A percentile compares a stretch with the other conserved stretches of the same genome.
phyloP scores from a whole-genome alignment of 1,140 invertebrate species.

The Pseudomyrmex flavicornis region DNA sequence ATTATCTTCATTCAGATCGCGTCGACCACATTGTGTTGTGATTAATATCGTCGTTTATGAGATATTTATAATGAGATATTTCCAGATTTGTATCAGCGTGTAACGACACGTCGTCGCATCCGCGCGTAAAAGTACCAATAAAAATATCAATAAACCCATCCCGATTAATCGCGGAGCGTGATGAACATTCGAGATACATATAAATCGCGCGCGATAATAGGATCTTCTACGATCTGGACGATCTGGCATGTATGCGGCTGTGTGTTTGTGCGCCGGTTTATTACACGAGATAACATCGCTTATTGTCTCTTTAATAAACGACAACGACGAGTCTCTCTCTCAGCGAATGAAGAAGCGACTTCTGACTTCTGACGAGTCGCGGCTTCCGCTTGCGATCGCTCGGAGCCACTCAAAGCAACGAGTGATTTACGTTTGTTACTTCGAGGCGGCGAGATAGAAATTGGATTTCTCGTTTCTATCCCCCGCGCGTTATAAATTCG shows the following conservation, averaged over 20 bases:
- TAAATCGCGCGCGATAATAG: conserved; percentile 59
- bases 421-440: conserved; percentile 19
- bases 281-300: conserved; percentile 57
- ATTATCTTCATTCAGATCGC: neutral
- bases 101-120: neutral
- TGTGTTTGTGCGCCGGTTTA: neutral
- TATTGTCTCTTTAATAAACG: conserved; percentile 64
- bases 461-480: conserved; percentile 44
- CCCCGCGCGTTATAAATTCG: conserved; percentile 28
- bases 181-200: neutral
- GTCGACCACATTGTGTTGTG: neutral
- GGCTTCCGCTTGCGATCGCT: conserved; percentile 5
- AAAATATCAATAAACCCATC: conserved; percentile 30
- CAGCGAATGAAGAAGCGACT: conserved; percentile 25
- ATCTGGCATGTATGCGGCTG: neutral
- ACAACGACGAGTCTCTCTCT: conserved; percentile 13
- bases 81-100: too few relatives aligned
- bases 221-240: conserved; percentile 2
- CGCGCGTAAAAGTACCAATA: conserved; percentile 10
- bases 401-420: conserved; percentile 4
- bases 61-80: too few relatives aligned
- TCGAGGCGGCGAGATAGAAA: conserved; percentile 7
- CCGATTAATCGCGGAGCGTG: conserved; percentile 6
- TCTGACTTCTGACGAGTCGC: conserved; percentile 17
- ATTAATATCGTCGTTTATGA: conserved; percentile 1